Evolutionary conservation across 2,888 invertebrate species (phyloP).

Genomic region (Tipula unca): DNA sequence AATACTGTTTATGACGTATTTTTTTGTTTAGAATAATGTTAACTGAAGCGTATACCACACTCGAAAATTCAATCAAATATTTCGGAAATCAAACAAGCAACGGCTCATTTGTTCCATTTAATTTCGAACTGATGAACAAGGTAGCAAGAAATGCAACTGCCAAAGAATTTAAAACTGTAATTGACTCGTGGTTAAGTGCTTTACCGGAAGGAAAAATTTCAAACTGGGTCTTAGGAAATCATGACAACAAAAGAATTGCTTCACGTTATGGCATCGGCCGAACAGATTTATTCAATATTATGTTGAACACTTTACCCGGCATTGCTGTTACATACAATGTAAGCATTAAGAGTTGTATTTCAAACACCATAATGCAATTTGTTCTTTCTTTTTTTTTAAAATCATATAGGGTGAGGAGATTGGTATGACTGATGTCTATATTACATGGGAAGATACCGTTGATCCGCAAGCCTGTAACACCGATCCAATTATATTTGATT

Average conservation of each 20-base stretch:
- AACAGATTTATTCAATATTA: conserved; percentile 48
- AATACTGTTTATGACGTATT: too few species aligned
- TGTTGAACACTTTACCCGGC: conserved; percentile 51
- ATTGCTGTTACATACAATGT: conserved; percentile 51
- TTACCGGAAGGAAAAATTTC: conserved; percentile 51
- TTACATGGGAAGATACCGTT: conserved; percentile 45
- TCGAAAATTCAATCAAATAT: conserved; percentile 50
- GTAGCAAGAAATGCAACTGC: conserved; percentile 44
- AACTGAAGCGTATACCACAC: conserved; percentile 52
- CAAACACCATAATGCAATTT: background rate
- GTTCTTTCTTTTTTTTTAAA: background rate
- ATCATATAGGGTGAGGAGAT: conserved; percentile 55
- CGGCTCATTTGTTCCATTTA: conserved; percentile 57
- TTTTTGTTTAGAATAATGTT: conserved; percentile 45
- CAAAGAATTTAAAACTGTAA: conserved; percentile 43
- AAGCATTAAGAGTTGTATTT: background rate
- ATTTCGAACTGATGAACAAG: conserved; percentile 50
- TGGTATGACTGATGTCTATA: conserved; percentile 50
- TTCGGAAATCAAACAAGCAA: conserved; percentile 45
- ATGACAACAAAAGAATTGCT: conserved; percentile 43
- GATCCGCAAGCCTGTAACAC: conserved; percentile 48
- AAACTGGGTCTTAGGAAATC: conserved; percentile 56
- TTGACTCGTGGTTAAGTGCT: conserved; percentile 50
- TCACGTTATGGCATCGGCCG: conserved; percentile 43
- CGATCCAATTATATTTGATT: conserved; percentile 39